Conservation (phyloP, 2,888 invertebrate genomes). For the Belgica antarctica region DNA sequence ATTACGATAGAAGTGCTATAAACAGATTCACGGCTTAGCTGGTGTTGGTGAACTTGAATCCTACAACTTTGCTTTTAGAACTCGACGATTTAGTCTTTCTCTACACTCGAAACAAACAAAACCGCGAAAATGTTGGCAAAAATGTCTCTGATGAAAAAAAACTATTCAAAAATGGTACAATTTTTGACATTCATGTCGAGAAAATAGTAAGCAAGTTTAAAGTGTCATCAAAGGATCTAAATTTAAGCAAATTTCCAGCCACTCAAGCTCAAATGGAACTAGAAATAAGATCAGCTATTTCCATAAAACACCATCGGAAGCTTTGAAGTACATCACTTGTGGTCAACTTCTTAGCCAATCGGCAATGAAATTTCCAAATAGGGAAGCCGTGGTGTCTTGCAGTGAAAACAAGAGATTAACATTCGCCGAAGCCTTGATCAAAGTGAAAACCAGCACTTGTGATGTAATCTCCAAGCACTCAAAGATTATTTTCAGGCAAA, state of each 20-base stretch:
- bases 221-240: not conserved
- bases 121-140: too few relatives aligned
- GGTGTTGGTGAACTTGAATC: too few relatives aligned
- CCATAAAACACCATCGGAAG: conserved; percentile 56
- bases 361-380: conserved; percentile 58
- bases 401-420: conserved; percentile 58
- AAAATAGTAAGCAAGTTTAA: not conserved
- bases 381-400: conserved; percentile 60
- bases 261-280: not conserved
- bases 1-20: too few relatives aligned
- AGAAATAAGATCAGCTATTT: conserved; percentile 55
- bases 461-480: not conserved
- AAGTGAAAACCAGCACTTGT: conserved; percentile 51
- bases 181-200: not conserved
- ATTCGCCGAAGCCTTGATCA: conserved; percentile 56
- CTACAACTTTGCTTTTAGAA: too few relatives aligned
- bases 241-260: not conserved
- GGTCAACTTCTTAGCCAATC: conserved; percentile 60
- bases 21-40: too few relatives aligned
- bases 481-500: conserved; percentile 57
- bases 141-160: too few relatives aligned
- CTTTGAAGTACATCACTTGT: conserved; percentile 58
- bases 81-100: too few relatives aligned
- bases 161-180: too few relatives aligned
- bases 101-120: too few relatives aligned